Conservation (phyloP, 2,797 vertebrate genomes). For the Pelochelys cantorii region DNA sequence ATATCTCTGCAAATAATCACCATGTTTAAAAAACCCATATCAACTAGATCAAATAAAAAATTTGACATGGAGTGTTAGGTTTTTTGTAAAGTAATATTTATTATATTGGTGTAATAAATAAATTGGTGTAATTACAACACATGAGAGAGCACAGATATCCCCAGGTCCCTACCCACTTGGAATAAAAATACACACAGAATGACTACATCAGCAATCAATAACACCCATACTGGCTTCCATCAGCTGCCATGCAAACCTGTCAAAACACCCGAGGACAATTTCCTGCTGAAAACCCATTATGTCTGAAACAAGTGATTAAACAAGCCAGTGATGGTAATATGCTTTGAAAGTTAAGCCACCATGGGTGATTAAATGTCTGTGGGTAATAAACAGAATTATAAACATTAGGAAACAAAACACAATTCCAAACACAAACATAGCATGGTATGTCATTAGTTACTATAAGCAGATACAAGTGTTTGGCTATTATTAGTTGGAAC, state of each 20-base stretch:
- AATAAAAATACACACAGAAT: constrained; percentile 36
- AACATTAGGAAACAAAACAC: constrained; percentile 65
- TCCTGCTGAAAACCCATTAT: constrained; percentile 72
- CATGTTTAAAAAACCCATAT: not conserved
- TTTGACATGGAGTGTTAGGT: rapidly evolving
- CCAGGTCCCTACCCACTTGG: not conserved
- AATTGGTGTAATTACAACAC: not conserved
- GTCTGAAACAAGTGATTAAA: constrained; percentile 69
- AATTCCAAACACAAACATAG: not conserved
- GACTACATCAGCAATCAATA: constrained; percentile 73
- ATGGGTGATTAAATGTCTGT: constrained; percentile 73
- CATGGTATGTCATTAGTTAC: not conserved
- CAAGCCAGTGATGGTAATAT: constrained; percentile 70
- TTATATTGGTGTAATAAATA: not conserved
- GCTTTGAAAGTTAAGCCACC: constrained; percentile 78
- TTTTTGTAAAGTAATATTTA: not conserved
- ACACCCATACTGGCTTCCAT: constrained; percentile 64
- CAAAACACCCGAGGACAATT: constrained; percentile 65
- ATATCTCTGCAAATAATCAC: not conserved
- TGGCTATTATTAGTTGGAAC: not conserved
- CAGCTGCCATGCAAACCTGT: constrained; percentile 57
- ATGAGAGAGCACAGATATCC: not conserved
- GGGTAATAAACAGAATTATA: constrained; percentile 70
- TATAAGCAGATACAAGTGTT: constrained; percentile 24
- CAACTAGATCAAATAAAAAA: not conserved